These are phyloP conservation scores for Tachypleus tridentatus DNA, from an alignment of 1,140 invertebrate genomes.

Conservation along the genomic window DNA sequence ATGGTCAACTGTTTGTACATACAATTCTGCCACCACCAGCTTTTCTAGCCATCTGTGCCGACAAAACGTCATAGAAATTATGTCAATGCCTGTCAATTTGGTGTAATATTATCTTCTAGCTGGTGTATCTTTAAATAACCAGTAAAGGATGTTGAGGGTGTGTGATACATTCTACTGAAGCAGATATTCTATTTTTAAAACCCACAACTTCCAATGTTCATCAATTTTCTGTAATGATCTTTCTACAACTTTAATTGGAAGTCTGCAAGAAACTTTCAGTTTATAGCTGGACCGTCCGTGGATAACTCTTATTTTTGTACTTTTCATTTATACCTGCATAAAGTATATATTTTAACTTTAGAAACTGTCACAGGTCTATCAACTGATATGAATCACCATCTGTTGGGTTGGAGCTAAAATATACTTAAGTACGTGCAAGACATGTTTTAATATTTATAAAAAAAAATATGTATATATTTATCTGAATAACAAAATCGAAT, in stretches of 20 bases:
- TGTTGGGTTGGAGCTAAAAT: too few species aligned
- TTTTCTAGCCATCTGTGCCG: slow-evolving; percentile 13
- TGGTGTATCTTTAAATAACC: slow-evolving; percentile 10
- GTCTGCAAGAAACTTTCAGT: slow-evolving; percentile 23
- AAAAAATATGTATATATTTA: too few species aligned
- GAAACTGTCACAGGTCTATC: too few species aligned
- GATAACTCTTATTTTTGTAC: slow-evolving; percentile 12
- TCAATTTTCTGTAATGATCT: slow-evolving; percentile 7
- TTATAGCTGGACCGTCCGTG: slow-evolving; percentile 24
- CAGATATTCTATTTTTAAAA: slow-evolving; percentile 6
- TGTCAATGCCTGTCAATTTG: not conserved
- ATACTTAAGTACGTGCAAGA: too few species aligned
- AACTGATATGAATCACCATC: too few species aligned
- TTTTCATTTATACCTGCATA: too few species aligned
- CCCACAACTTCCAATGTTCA: slow-evolving; percentile 16
- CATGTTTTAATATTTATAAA: too few species aligned
- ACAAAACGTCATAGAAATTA: slow-evolving; percentile 11
- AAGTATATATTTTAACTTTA: too few species aligned
- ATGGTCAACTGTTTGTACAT: slow-evolving; percentile 6
- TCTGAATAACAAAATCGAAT: too few species aligned
- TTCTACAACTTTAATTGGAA: slow-evolving; percentile 16
- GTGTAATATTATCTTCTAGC: slow-evolving; percentile 11
- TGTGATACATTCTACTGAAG: slow-evolving; percentile 7
- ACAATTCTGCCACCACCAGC: slow-evolving; percentile 3
- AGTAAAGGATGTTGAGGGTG: slow-evolving; percentile 1